These are phyloP conservation scores for Eupithecia pulchellata DNA, from an alignment of 2,888 invertebrate genomes.

Conservation along the genomic window DNA sequence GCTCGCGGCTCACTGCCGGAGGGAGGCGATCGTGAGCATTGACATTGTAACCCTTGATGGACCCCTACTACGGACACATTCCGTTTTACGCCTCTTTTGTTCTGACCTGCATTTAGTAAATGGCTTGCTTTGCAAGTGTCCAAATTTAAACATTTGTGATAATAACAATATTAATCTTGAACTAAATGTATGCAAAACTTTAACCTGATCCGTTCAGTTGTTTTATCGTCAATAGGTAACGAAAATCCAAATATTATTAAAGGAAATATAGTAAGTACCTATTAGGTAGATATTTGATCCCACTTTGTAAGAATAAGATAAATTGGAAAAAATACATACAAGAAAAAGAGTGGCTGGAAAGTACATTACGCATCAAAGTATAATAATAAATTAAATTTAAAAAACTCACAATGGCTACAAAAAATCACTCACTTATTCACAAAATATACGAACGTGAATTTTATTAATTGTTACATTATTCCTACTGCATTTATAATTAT, in stretches of 20 bases:
- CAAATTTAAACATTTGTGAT: too few species aligned
- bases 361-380: too few species aligned
- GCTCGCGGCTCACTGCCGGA: conserved; percentile 76
- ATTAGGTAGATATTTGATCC: too few species aligned
- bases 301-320: too few species aligned
- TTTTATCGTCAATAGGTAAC: background rate
- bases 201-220: background rate
- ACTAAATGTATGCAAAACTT: background rate
- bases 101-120: background rate
- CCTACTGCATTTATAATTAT: too few species aligned
- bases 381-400: too few species aligned
- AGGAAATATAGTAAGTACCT: too few species aligned
- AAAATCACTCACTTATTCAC: background rate
- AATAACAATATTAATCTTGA: too few species aligned
- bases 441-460: background rate
- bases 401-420: background rate
- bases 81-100: background rate
- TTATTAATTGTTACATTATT: background rate
- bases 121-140: too few species aligned
- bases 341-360: too few species aligned
- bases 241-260: background rate
- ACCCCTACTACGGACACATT: conserved; percentile 17
- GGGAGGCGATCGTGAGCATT: conserved; percentile 64
- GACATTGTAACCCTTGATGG: conserved; percentile 46
- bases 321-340: too few species aligned